Base-by-base conservation (phyloP, 2,888 invertebrate genomes). In the Anoplius nigerrimus region DNA sequence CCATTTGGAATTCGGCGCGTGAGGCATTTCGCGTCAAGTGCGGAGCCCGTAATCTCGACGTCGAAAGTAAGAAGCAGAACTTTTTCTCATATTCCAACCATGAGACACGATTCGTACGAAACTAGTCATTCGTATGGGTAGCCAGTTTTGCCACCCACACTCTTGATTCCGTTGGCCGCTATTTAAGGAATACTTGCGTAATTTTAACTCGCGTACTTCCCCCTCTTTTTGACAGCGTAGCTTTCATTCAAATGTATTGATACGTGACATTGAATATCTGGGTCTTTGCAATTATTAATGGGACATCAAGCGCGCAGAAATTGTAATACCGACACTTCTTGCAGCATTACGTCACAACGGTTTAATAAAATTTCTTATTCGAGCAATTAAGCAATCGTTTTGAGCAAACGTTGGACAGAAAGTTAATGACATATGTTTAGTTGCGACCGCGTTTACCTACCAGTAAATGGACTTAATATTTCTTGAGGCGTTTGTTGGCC, bases 401-500 rank as follows among this genome's bases (percentile, higher is more conserved):
- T 1, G n/a, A 1, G 48, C n/a, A 16, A 48, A 11, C 6, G 5
- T 48, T 48, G 20, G 4, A 16, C 20, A 3, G 6, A 13, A 48
- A 48, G n/a, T 21, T 6, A 18, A 52, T 21, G 20, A 2, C 4
- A 52, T 21, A 58, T 21, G 21, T 51, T 48, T 57, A 46, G 45
- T 13, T 21, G 11, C 16, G 34, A 42, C 21, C 43, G 18, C 34
- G 11, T 34, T 34, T 67, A 76, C 80, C 62, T 67, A 88, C 88
- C 88, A 66, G 86, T 83, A 62, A 88, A 87, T 60, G 87, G 86
- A 76, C 81, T 84, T 71, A 87, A 82, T 76, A 88, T 84, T 75
- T 88, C 88, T 74, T 88, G 88, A 43, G 88, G 86, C 71, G 84
- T 86, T 81, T 89, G 88, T 74, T 87, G 88, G 69, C 88, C 87